Evolutionary conservation across 2,888 invertebrate species (phyloP), one percentile per base, ranked within the genome.

Genomic region (Zygothrica quintamaculata): DNA sequence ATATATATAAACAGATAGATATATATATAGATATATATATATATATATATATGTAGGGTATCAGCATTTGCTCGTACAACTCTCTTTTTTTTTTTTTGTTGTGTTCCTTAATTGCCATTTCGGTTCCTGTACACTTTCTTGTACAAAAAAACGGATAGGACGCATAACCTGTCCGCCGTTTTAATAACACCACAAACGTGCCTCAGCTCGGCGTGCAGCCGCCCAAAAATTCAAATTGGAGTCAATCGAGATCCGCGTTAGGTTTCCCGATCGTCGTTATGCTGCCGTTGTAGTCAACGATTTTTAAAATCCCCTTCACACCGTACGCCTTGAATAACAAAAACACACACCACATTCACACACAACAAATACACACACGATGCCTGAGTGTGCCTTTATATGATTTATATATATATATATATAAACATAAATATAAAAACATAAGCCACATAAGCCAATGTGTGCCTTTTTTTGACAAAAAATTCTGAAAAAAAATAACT

Each of bases 111-210:
- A 60, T 71, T 60, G 70, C 53, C 56, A 26, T 80, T 75, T 84
- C 75, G 75, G 75, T 81, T 84, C 67, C 67, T 65, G 77, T 77
- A 80, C 77, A 82, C 79, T 82, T 82, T 67, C 55, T 74, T 77
- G 77, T 80, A 74, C 77, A 78, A 81, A 22, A 46, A 22, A 78
- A 82, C 77, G 77, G 57, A 58, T 43, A 34, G 75, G 69, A 65
- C 73, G 70, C 65, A 68, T 50, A 60, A 66, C 66, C 73, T 67
- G 66, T 22, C 59, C 65, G 70, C 69, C 69, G 80, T 80, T 76
- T 74, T 64, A 60, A 51, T 29, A 26, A 74, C 87, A 84, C 86
- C 88, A 86, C 88, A 88, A 82, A 82, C 87, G 87, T 88, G 87
- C 87, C 87, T 88, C 87, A 82, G 77, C 79, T 77, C 77, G 77